Conservation (phyloP, 2,113 vertebrate genomes). For the Tragelaphus imberbis region DNA sequence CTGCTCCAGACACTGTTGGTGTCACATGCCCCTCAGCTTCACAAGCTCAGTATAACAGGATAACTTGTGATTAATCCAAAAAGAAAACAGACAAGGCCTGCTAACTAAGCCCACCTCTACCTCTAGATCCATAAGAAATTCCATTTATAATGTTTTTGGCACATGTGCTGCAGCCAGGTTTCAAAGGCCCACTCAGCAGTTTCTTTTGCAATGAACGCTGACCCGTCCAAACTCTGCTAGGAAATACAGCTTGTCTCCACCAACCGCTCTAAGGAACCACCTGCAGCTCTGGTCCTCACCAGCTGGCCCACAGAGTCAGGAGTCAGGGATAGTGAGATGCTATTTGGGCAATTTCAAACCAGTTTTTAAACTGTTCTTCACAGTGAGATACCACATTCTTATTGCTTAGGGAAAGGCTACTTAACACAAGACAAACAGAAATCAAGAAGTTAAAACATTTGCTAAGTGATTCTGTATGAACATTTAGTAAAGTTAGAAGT, state of each 20-base stretch:
- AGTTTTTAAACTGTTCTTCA: background rate
- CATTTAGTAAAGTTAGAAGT: background rate
- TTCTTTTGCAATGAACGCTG: background rate
- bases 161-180: background rate
- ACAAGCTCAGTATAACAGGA: background rate
- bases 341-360: background rate
- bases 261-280: background rate
- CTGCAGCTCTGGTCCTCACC: background rate
- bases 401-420: background rate
- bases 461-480: background rate
- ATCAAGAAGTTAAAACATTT: background rate
- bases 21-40: background rate
- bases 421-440: constrained; percentile 6
- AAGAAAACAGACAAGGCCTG: background rate
- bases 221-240: background rate
- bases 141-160: background rate
- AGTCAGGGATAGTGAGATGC: background rate
- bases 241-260: background rate
- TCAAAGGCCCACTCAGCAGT: background rate
- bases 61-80: background rate
- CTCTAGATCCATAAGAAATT: background rate
- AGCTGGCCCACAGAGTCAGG: background rate
- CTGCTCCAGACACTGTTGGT: background rate
- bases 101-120: background rate
- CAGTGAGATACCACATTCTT: background rate